Conservation (phyloP, 2,888 invertebrate species). For the Monoplex corrugatus region DNA sequence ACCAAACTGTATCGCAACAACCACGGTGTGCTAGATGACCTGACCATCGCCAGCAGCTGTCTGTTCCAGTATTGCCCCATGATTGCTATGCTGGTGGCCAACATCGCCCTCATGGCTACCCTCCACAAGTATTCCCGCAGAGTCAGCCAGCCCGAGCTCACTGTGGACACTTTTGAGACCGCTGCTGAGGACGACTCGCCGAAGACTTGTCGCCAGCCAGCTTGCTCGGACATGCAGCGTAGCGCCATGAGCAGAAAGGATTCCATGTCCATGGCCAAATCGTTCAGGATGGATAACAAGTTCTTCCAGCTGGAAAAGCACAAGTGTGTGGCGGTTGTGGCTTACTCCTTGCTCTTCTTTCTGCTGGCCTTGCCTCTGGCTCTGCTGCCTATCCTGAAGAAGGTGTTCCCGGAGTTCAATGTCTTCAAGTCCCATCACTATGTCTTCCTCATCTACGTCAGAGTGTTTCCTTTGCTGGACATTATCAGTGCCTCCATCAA, state of each 20-base stretch:
- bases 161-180: neutral
- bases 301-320: conserved; percentile 42
- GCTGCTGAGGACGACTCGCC: conserved; percentile 7
- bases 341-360: conserved; percentile 42
- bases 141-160: neutral
- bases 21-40: conserved; percentile 33
- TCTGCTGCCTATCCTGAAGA: conserved; percentile 34
- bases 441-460: conserved; percentile 34
- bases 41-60: conserved; percentile 46
- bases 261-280: neutral
- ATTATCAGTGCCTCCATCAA: conserved; percentile 46
- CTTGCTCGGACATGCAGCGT: neutral
- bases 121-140: conserved; percentile 24
- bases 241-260: neutral
- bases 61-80: conserved; percentile 43
- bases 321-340: conserved; percentile 33
- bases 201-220: neutral
- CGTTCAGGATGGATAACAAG: neutral
- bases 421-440: conserved; percentile 47
- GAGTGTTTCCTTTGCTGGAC: conserved; percentile 27
- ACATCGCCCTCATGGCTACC: conserved; percentile 20
- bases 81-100: conserved; percentile 34
- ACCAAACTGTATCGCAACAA: conserved; percentile 33
- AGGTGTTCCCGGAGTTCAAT: conserved; percentile 39
- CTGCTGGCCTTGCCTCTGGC: conserved; percentile 32